Base-by-base conservation (phyloP, 2,113 vertebrate species). In the Leptodactylus fuscus region DNA sequence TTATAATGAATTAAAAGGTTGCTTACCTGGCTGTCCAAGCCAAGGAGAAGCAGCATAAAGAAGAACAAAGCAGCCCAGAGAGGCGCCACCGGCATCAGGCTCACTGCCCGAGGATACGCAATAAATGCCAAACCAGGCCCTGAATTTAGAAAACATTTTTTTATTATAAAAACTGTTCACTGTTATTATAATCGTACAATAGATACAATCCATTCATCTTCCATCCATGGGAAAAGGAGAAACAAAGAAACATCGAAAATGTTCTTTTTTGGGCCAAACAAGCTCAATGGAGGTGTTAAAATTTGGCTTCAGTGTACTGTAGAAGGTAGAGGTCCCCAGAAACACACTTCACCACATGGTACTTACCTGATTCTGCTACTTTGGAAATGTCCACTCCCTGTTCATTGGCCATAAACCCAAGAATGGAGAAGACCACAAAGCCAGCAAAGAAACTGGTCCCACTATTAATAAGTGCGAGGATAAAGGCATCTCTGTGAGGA, bases 361-460 rank as follows among this genome's bases (percentile, higher is more conserved):
- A 85, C 87, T 94, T 90, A 99, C 97, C 97, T 22, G 97, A 98
- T 90, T 99, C 97, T 0, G 97, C 97, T 88, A 99, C 97, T 89
- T 95, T 97, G 88, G 97, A 98, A 92, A 99, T 98, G 90, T 98
- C 96, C 86, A 98, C 97, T 0, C 96, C 97, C 90, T 99, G 97
- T 89, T 99, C 97, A 0, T 97, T 91, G 20, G 97, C 97, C 97
- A 99, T 99, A 90, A 99, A 99, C 75, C 97, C 97, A 82, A 99
- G 93, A 86, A 98, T 96, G 20, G 97, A 99, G 89, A 99, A 99
- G 69, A 99, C 97, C 27, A 98, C 97, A 0, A 99, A 98, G 82
- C 97, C 97, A 0, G 97, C 95, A 7, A 99, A 99, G 92, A 99
- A 98, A 92, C 97, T 99, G 92, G 97, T 98, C 82, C 95, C 96